phyloP scores from a whole-genome alignment of 2,797 vertebrate genomes.

The Echiichthys vipera region DNA sequence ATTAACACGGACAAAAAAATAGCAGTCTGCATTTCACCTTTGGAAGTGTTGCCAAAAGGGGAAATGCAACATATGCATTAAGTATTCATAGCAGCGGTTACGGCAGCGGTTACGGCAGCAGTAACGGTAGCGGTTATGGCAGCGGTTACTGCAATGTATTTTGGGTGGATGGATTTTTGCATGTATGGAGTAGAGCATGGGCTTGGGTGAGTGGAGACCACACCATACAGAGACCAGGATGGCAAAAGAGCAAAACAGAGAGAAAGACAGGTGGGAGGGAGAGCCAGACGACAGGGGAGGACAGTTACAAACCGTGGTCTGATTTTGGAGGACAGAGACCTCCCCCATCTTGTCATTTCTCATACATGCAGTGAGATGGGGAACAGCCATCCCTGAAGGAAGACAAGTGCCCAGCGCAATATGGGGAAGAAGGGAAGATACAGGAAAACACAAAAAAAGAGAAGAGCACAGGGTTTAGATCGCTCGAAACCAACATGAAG shows the following conservation, averaged over 20 bases:
- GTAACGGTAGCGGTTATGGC: conserved; percentile 51
- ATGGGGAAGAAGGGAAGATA: conserved; percentile 82
- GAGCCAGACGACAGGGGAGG: conserved; percentile 87
- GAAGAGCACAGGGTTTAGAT: conserved; percentile 96
- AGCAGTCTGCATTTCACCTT: conserved; percentile 30
- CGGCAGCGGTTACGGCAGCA: conserved; percentile 57
- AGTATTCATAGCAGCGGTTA: conserved; percentile 38
- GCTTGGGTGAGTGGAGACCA: conserved; percentile 90
- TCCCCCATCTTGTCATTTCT: conserved; percentile 99
- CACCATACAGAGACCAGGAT: conserved; percentile 91
- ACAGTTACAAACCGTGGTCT: conserved; percentile 99
- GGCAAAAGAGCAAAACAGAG: conserved; percentile 87
- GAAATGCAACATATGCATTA: conserved; percentile 48
- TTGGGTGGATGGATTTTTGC: conserved; percentile 89
- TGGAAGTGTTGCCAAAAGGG: conserved; percentile 29
- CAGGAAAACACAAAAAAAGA: conserved; percentile 75
- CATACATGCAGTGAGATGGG: conserved; percentile 98
- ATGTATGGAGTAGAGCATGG: conserved; percentile 89
- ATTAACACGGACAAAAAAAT: conserved; percentile 15
- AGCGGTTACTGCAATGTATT: conserved; percentile 71
- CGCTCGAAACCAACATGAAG: conserved; percentile 82
- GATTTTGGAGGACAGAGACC: conserved; percentile 99
- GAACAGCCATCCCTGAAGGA: conserved; percentile 98
- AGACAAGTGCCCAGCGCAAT: conserved; percentile 93
- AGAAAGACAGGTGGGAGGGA: conserved; percentile 45